Percentiles rank a stretch among this genome's conserved stretches.
Conservation (phyloP, 2,797 vertebrate genomes). For the Phalanger gymnotis region DNA sequence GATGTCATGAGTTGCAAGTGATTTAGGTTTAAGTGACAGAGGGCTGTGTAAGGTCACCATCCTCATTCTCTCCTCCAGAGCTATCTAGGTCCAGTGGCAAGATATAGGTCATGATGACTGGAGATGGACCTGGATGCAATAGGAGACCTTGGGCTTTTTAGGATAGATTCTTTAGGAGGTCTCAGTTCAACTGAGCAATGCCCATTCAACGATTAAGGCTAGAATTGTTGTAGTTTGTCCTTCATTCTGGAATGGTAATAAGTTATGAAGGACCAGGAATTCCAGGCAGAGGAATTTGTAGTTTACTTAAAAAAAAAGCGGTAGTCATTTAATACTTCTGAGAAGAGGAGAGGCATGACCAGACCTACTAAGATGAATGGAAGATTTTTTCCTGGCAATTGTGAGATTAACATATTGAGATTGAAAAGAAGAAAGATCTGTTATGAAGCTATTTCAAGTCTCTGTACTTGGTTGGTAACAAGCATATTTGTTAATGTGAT, state of each 20-base stretch:
- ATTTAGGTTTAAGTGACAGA: too few species aligned
- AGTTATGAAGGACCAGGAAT: background rate
- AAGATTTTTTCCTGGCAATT: background rate
- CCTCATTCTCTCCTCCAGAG: too few species aligned
- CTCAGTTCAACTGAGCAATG: too few species aligned
- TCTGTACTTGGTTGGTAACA: background rate
- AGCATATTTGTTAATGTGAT: background rate
- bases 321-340: background rate
- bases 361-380: background rate
- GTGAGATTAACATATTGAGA: background rate
- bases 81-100: too few species aligned
- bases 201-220: too few species aligned
- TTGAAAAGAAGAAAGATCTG: background rate
- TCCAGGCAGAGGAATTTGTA: background rate
- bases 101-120: too few species aligned
- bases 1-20: too few species aligned
- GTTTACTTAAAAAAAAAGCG: background rate
- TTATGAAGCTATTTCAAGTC: background rate
- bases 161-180: too few species aligned
- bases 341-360: background rate
- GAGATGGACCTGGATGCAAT: too few species aligned
- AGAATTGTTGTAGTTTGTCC: too few species aligned
- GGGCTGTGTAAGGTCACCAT: too few species aligned
- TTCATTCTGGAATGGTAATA: background rate
- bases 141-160: too few species aligned